Percentiles rank a stretch among this genome's conserved stretches.
phyloP scores from a whole-genome alignment of 2,797 vertebrate genomes.

The Notamacropus eugenii region DNA sequence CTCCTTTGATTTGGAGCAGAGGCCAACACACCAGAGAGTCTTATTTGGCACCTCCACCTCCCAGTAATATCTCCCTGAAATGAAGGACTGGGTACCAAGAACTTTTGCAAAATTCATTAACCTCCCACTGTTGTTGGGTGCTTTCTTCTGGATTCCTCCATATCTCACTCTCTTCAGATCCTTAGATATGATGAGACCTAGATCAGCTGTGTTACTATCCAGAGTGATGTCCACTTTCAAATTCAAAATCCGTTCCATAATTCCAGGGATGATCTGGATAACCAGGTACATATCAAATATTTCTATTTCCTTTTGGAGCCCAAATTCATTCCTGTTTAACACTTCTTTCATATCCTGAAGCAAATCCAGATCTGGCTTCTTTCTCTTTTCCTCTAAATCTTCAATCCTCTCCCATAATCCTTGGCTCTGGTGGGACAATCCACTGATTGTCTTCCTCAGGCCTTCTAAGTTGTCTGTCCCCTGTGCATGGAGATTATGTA shows the following conservation, averaged over 20 bases:
- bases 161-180: not conserved
- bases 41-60: too few species aligned
- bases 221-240: not conserved
- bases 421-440: not conserved
- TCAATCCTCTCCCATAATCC: not conserved
- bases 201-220: not conserved
- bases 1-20: too few species aligned
- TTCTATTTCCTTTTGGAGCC: not conserved
- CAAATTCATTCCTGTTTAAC: not conserved
- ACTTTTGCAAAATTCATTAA: too few species aligned
- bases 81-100: too few species aligned
- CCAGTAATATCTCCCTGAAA: too few species aligned
- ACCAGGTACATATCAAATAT: accelerated
- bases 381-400: not conserved
- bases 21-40: too few species aligned
- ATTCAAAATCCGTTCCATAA: not conserved
- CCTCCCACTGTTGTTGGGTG: too few species aligned
- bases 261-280: not conserved
- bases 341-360: not conserved
- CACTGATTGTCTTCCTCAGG: not conserved
- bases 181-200: not conserved
- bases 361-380: not conserved
- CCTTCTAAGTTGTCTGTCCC: not conserved
- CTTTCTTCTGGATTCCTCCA: not conserved
- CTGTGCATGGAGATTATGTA: not conserved